Percentiles rank a stretch among this genome's conserved stretches.
Evolutionary conservation across 2,888 invertebrate species (phyloP).

Genomic region (Eupithecia insigniata): DNA sequence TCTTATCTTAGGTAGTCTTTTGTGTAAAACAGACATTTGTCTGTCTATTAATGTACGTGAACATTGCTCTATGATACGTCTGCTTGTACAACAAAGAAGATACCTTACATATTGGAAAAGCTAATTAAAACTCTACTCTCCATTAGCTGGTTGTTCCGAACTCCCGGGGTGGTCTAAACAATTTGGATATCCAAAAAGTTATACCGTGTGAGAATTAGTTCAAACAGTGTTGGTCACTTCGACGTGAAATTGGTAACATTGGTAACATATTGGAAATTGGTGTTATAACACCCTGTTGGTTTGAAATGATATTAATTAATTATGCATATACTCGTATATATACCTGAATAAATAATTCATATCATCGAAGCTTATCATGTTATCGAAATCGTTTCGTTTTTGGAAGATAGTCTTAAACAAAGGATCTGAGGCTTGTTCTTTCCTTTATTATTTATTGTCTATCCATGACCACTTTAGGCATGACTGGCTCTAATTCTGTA

Average conservation of each 20-base stretch:
- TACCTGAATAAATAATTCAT: too few species aligned
- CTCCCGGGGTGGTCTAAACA: conserved; percentile 1
- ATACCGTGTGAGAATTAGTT: not conserved
- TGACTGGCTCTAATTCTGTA: too few species aligned
- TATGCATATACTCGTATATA: too few species aligned
- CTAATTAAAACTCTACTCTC: not conserved
- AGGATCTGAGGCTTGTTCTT: too few species aligned
- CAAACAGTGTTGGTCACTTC: not conserved
- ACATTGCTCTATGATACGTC: not conserved
- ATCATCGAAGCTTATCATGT: too few species aligned
- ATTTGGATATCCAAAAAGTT: not conserved
- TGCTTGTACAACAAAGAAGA: not conserved
- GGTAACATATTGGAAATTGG: too few species aligned
- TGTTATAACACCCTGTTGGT: too few species aligned
- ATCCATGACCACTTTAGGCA: too few species aligned
- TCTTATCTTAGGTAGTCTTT: not conserved
- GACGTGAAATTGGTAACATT: not conserved
- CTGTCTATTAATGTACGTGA: not conserved
- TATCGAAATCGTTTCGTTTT: too few species aligned
- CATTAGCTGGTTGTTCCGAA: not conserved
- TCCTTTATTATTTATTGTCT: too few species aligned
- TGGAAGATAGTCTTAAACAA: not conserved
- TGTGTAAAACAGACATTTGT: not conserved
- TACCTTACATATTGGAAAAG: not conserved
- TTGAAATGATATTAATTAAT: too few species aligned